Base-by-base conservation (phyloP, 2,888 invertebrate species). In the Eupithecia pulchellata region DNA sequence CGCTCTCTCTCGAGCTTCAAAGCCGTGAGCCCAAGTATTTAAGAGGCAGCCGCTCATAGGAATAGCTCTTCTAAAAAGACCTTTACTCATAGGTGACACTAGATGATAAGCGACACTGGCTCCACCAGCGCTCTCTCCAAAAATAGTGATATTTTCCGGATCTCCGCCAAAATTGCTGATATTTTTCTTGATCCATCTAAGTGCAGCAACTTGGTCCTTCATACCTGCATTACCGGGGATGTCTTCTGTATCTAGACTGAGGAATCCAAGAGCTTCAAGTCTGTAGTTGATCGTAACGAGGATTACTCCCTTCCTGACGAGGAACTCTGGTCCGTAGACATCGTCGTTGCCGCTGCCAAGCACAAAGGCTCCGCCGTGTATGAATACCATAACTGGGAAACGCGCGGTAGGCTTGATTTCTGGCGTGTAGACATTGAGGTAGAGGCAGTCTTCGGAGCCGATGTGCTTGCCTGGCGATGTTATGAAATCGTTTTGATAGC, bases 31-130 rank as follows among this genome's bases (percentile, higher is more conserved):
- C 84, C 84, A 85, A 95, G 95, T 95, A 0, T 95, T 93, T 20
- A 95, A 89, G 0, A 95, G 91, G 0, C 95, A 95, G 0, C 97
- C 97, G 78, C 97, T 97, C 82, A 97, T 96, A 1, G 96, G 92
- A 57, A 97, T 97, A 1, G 95, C 92, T 75, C 87, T 86, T 42
- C 84, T 86, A 30, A 93, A 93, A 0, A 94, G 81, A 2, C 90
- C 92, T 82, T 87, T 88, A 9, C 87, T 86, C 90, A 94, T 91
- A 0, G 93, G 92, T 2, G 94, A 94, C 29, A 91, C 73, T 9
- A 93, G 77, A 77, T 92, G 93, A 52, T 80, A 89, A 0, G 83
- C 79, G 0, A 88, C 86, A 60, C 88, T 84, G 0, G 80, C 87
- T 0, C 79, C 90, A 17, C 94, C 93, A 25, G 89, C 90, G 69